A percentile compares a stretch with the other conserved stretches of the same genome.
phyloP scores from a whole-genome alignment of 2,888 invertebrate species.

The Mesochorus sp. region DNA sequence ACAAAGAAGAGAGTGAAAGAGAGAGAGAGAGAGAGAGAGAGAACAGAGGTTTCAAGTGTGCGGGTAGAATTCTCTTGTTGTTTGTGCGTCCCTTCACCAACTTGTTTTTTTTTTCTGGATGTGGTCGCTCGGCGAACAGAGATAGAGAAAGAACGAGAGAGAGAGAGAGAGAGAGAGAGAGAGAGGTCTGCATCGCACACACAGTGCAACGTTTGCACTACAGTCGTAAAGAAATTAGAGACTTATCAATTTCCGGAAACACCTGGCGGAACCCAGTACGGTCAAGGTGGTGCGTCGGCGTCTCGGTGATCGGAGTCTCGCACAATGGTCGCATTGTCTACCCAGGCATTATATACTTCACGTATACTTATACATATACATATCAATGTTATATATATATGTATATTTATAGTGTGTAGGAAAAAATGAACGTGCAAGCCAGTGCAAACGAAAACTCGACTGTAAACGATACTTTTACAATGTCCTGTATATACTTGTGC shows the following conservation, averaged over 20 bases:
- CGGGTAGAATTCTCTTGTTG: conserved; percentile 56
- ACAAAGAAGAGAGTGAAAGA: conserved; percentile 16
- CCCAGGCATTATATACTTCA: conserved; percentile 19
- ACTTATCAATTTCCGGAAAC: conserved; percentile 79
- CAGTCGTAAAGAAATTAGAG: conserved; percentile 76
- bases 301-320: conserved; percentile 61
- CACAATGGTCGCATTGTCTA: conserved; percentile 69
- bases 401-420: background rate
- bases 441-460: conserved; percentile 61
- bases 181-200: conserved; percentile 33
- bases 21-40: conserved; percentile 12
- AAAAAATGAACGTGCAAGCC: conserved; percentile 38
- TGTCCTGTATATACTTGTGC: conserved; percentile 27
- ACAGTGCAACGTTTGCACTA: conserved; percentile 61
- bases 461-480: conserved; percentile 59
- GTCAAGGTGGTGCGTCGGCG: conserved; percentile 63
- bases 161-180: background rate
- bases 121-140: conserved; percentile 44
- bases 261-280: conserved; percentile 74
- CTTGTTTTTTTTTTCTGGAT: conserved; percentile 28
- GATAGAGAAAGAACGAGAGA: conserved; percentile 1
- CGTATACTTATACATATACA: conserved; percentile 7
- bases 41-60: conserved; percentile 53
- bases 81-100: conserved; percentile 49
- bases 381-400: too few species aligned